These are phyloP conservation scores for Philopotamus ludificatus DNA, from an alignment of 1,140 invertebrate species.

Conservation along the genomic window DNA sequence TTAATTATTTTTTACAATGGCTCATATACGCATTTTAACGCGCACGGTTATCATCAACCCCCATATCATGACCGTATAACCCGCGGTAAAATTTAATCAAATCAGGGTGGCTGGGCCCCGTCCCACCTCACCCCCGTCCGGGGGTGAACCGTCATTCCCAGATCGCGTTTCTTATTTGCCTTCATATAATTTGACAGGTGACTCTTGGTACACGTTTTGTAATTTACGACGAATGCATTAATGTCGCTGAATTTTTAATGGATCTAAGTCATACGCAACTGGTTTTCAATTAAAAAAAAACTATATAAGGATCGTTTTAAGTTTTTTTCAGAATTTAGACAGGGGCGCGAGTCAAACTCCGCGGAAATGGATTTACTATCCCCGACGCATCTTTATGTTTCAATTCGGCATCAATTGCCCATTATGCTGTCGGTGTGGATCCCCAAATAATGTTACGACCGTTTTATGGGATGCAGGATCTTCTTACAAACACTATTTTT, in stretches of 20 bases:
- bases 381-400: constrained; percentile 41
- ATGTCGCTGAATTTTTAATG: neutral
- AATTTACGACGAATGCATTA: constrained; percentile 5
- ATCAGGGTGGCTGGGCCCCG: neutral
- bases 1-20: too few species aligned
- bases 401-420: constrained; percentile 41
- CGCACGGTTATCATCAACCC: too few species aligned
- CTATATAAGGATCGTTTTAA: neutral
- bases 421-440: constrained; percentile 40
- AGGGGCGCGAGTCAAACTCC: too few species aligned
- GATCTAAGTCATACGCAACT: neutral
- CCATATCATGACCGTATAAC: neutral
- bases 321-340: too few species aligned
- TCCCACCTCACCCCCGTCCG: neutral
- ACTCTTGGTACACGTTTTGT: constrained; percentile 31
- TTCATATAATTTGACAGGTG: constrained; percentile 37
- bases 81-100: constrained; percentile 12
- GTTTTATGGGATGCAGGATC: constrained; percentile 32
- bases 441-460: constrained; percentile 40
- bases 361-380: constrained; percentile 5
- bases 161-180: constrained; percentile 27
- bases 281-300: neutral
- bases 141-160: constrained; percentile 29
- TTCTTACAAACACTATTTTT: constrained; percentile 30
- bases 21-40: too few species aligned